Evolutionary conservation across 2,113 vertebrate species (phyloP), one percentile per base, ranked within the genome.

Genomic region (Platysteira castanea): DNA sequence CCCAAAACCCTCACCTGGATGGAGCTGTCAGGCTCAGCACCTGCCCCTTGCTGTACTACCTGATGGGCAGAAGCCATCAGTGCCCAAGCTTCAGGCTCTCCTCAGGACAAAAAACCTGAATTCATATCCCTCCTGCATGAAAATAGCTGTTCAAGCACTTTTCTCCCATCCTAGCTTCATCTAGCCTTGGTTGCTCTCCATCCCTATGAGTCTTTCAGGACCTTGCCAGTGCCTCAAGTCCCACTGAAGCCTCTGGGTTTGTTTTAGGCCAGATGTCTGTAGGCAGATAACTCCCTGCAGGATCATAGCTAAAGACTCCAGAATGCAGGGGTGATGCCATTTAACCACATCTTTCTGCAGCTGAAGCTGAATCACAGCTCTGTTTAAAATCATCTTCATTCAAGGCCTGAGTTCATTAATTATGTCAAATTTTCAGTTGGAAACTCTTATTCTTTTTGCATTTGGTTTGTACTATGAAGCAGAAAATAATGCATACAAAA

Each of bases 171-270:
- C 17, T 37, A 33, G 2, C 23, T 59, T 42, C 31, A 39, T 54
- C 42, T 14, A 70, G 10, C 27, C 7, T 10, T 19, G 14, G 2
- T 42, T 56, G 13, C 9, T 53, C 22, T 60, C 33, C 37, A 54
- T 26, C 14, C 14, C 47, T 17, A 10, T 0, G 1, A 30, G 17
- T 31, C 35, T 59, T 67, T 39, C 47, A 68, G 61, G 52, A 75
- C 28, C 5, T 4, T 23, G 28, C 31, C 49, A 30, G 13, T 10
- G 49, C 20, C 16, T 26, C 0, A 0, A 57, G 31, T 13, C 20
- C 28, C 26, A 41, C 10, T 8, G 49, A 91, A 79, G n/a, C 24
- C 67, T 35, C 31, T 39, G 74, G 65, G 41, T 27, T 75, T 84
- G 56, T 82, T 83, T 64, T 60, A 64, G 50, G 61, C 23, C 57